Conservation (phyloP, 2,797 vertebrate genomes). For the Karalla daura region DNA sequence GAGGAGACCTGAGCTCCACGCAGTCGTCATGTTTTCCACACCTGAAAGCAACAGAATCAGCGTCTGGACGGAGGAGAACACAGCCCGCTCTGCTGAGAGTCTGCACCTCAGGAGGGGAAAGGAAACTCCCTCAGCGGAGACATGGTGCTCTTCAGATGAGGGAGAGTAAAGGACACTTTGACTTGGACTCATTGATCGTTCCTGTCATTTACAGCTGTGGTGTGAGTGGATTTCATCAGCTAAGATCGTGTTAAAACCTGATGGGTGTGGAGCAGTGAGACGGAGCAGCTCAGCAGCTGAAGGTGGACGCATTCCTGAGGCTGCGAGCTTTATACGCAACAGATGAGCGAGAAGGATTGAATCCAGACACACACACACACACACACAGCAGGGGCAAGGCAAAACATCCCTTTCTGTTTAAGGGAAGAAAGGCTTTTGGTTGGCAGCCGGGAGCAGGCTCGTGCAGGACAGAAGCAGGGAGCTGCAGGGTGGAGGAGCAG, state of each 20-base stretch:
- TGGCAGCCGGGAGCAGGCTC: neutral
- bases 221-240: too few relatives aligned
- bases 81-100: too few relatives aligned
- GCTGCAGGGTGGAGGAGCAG: too few relatives aligned
- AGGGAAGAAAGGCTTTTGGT: neutral
- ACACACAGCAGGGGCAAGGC: neutral
- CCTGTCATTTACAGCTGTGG: too few relatives aligned
- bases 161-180: too few relatives aligned
- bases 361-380: conserved; percentile 41
- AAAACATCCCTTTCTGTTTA: conserved; percentile 40
- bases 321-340: conserved; percentile 47
- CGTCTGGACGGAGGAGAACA: too few relatives aligned
- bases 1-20: neutral
- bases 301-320: conserved; percentile 63
- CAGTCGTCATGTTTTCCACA: neutral
- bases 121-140: too few relatives aligned
- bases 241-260: too few relatives aligned
- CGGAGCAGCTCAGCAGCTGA: conserved; percentile 7
- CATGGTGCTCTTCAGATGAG: too few relatives aligned
- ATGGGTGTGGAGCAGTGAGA: neutral
- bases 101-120: neutral
- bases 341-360: conserved; percentile 55
- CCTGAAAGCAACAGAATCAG: too few relatives aligned
- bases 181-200: too few relatives aligned
- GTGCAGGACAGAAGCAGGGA: neutral